These are phyloP conservation scores for Bombus balteatus DNA, from an alignment of 1,140 invertebrate genomes.

Conservation along the genomic window DNA sequence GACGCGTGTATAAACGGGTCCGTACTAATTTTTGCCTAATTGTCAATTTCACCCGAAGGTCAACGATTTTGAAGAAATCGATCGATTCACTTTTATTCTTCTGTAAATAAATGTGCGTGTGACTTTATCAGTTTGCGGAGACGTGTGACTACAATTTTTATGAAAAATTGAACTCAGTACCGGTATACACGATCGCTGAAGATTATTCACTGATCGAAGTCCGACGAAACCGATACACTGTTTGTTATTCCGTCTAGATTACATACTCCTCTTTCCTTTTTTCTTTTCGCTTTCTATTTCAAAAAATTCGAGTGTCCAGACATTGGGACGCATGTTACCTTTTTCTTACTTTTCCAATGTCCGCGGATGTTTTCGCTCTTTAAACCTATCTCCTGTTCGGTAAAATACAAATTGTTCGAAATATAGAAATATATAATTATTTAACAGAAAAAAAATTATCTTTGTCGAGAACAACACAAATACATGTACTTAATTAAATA, in stretches of 20 bases:
- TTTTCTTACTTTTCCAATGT: background rate
- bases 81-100: conserved; percentile 23
- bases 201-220: conserved; percentile 20
- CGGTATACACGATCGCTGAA: background rate
- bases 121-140: conserved; percentile 41
- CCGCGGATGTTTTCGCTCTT: background rate
- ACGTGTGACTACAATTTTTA: conserved; percentile 28
- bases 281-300: conserved; percentile 4
- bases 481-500: conserved; percentile 51
- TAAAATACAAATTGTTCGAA: conserved; percentile 23
- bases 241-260: conserved; percentile 7
- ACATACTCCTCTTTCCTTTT: background rate
- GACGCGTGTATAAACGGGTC: conserved; percentile 31
- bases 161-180: conserved; percentile 58
- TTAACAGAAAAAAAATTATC: background rate
- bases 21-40: conserved; percentile 40
- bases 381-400: conserved; percentile 16
- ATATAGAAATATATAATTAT: conserved; percentile 39
- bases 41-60: conserved; percentile 53
- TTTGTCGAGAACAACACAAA: background rate
- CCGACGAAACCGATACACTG: conserved; percentile 2
- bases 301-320: background rate
- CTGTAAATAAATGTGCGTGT: conserved; percentile 54
- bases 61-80: conserved; percentile 24
- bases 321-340: background rate